These are phyloP conservation scores for Idaea straminata DNA, from an alignment of 2,888 invertebrate genomes.

Conservation along the genomic window DNA sequence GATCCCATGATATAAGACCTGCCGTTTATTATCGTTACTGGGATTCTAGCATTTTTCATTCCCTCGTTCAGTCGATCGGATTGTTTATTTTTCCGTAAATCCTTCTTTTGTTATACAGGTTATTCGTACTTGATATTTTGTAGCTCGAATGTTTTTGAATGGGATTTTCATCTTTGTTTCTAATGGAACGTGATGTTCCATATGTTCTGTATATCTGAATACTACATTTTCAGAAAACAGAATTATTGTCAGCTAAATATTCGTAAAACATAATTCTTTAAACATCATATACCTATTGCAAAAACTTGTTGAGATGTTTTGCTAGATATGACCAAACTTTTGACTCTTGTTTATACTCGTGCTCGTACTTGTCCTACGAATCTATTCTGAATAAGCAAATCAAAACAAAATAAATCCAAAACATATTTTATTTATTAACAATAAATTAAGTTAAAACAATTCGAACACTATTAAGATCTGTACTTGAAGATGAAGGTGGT, in stretches of 20 bases:
- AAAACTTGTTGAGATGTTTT: too few relatives aligned
- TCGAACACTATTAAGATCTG: not conserved
- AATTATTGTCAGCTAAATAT: too few relatives aligned
- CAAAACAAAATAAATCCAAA: not conserved
- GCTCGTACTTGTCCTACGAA: not conserved
- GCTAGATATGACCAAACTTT: too few relatives aligned
- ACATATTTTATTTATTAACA: not conserved
- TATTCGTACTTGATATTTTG: not conserved
- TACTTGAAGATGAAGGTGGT: not conserved
- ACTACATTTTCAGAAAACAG: too few relatives aligned
- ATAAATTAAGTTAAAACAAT: not conserved
- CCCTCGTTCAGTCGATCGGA: not conserved
- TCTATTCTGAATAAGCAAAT: not conserved
- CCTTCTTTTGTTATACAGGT: not conserved
- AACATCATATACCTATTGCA: too few relatives aligned
- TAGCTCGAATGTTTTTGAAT: not conserved
- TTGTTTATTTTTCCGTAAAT: not conserved
- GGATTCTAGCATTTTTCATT: not conserved
- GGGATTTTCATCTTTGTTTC: too few relatives aligned
- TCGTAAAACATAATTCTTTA: too few relatives aligned
- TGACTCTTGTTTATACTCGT: too few relatives aligned
- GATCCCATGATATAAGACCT: not conserved
- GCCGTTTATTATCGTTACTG: not conserved
- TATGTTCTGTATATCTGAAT: too few relatives aligned
- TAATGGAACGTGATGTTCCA: too few relatives aligned